These are phyloP conservation scores for Gambelia wislizenii DNA, from an alignment of 2,797 vertebrate species.

Conservation along the genomic window DNA sequence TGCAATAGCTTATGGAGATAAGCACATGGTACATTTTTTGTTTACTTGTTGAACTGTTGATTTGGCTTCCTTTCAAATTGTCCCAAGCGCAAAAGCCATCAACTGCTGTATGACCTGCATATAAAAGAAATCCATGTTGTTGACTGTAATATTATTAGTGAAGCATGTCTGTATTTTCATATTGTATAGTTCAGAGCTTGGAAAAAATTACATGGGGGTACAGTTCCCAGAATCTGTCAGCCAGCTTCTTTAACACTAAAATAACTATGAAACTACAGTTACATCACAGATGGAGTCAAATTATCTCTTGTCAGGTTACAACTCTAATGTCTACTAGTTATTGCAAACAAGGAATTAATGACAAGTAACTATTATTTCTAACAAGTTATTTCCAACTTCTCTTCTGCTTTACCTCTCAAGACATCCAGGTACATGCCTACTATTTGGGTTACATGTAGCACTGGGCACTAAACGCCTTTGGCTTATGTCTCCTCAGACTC, in stretches of 20 bases:
- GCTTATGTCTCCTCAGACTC: not conserved
- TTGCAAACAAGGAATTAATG: no score
- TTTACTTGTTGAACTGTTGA: conserved; percentile 14
- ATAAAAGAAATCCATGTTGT: not conserved
- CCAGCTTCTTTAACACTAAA: no score
- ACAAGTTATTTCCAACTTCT: no score
- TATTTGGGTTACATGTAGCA: not conserved
- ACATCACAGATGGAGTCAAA: no score
- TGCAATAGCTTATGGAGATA: not conserved
- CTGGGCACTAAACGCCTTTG: not conserved
- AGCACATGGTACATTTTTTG: conserved; percentile 12
- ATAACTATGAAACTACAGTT: no score
- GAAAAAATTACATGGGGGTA: not conserved
- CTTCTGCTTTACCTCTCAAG: not conserved
- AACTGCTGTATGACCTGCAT: not conserved
- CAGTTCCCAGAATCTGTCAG: not conserved
- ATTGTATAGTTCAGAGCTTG: not conserved
- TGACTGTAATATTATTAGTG: not conserved
- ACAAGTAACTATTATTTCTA: no score
- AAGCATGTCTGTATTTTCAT: not conserved
- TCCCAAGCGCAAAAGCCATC: not conserved
- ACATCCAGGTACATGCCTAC: not conserved
- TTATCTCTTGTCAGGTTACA: no score
- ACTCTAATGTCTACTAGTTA: no score
- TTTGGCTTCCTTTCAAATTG: not conserved